These are phyloP conservation scores for Cryptoprocta ferox DNA, from an alignment of 2,797 vertebrate genomes.

Conservation along the genomic window DNA sequence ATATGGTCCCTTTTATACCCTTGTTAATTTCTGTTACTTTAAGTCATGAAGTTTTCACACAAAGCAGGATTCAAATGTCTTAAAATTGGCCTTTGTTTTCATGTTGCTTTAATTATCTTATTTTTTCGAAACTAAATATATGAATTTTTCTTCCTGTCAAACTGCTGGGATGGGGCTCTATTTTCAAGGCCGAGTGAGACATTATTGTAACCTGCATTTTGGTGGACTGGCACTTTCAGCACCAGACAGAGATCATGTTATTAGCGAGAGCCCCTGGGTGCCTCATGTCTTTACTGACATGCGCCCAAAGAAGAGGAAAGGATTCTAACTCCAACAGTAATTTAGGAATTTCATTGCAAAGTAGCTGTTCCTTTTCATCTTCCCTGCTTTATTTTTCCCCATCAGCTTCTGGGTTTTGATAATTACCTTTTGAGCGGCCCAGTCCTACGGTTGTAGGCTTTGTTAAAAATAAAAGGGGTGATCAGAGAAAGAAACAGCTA, in stretches of 20 bases:
- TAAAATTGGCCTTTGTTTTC: not conserved
- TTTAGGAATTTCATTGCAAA: not conserved
- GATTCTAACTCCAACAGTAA: not conserved
- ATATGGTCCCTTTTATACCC: not conserved
- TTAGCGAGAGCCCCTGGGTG: too few relatives aligned
- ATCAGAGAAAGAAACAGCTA: not conserved
- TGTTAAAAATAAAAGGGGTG: not conserved
- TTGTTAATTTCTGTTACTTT: not conserved
- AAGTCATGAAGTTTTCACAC: not conserved
- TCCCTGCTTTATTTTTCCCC: not conserved
- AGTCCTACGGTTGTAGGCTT: not conserved
- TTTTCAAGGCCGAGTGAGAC: not conserved
- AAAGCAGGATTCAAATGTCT: not conserved
- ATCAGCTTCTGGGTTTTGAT: not conserved
- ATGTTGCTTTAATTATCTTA: not conserved
- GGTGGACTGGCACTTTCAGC: not conserved
- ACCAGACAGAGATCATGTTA: not conserved
- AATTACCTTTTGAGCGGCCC: not conserved
- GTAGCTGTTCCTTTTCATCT: not conserved
- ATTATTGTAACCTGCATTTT: not conserved
- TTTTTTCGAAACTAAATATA: not conserved
- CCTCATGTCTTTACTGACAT: not conserved
- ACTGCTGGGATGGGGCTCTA: not conserved
- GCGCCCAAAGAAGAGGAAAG: not conserved
- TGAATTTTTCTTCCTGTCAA: not conserved